Conservation (phyloP, 2,888 invertebrate species). For the Rhaphigaster nebulosa region DNA sequence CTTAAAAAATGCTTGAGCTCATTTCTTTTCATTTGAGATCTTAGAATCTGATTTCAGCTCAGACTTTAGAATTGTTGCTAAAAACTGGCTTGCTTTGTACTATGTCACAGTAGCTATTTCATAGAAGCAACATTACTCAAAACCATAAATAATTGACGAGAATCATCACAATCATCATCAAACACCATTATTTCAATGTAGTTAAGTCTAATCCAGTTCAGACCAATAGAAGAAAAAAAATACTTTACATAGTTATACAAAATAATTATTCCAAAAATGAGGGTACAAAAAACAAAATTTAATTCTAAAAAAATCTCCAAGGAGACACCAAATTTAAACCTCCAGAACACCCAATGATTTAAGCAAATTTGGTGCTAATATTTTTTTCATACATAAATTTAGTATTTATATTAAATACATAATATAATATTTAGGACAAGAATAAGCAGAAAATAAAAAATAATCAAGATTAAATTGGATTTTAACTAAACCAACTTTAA, state of each 20-base stretch:
- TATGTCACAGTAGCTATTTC: not conserved
- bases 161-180: no score
- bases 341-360: not conserved
- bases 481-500: no score
- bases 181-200: no score
- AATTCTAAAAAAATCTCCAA: not conserved
- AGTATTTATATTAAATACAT: no score
- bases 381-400: no score
- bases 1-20: not conserved
- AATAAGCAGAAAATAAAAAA: no score
- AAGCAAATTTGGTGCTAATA: not conserved
- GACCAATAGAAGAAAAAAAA: not conserved
- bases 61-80: not conserved
- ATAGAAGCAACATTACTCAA: not conserved
- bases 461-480: no score
- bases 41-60: not conserved
- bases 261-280: not conserved
- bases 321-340: not conserved
- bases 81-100: not conserved
- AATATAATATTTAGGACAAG: no score
- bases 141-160: no score
- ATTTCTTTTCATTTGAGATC: no score
- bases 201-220: not conserved
- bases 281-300: not conserved
- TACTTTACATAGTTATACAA: not conserved